Evolutionary conservation across 2,113 vertebrate genomes (phyloP).

Genomic region (Platysteira castanea): DNA sequence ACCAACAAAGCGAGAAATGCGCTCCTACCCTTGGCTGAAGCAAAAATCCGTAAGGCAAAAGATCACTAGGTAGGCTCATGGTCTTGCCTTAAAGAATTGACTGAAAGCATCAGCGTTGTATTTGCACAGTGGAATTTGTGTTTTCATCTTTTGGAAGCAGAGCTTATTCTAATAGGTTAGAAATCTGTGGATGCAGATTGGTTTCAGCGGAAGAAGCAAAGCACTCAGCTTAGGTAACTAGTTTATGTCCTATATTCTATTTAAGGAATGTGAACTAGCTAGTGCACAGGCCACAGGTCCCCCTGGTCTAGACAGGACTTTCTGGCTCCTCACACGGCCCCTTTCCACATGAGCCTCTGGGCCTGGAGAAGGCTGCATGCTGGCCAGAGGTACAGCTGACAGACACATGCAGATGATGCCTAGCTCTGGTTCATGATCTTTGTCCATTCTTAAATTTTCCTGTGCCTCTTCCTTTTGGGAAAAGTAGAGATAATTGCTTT

Average conservation of each 20-base stretch:
- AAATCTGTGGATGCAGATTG: not conserved
- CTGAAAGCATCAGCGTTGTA: not conserved
- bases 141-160: not conserved
- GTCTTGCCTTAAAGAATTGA: not conserved
- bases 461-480: not conserved
- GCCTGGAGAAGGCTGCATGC: not conserved
- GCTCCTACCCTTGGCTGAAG: not conserved
- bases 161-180: not conserved
- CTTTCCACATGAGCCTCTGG: not conserved
- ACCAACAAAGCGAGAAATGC: not conserved
- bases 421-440: not conserved
- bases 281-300: not conserved
- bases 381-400: not conserved
- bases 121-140: not conserved
- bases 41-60: not conserved
- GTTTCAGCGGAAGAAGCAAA: not conserved
- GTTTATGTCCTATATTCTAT: not conserved
- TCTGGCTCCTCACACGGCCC: not conserved
- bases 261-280: not conserved
- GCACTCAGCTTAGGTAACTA: not conserved
- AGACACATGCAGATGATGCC: rapidly evolving
- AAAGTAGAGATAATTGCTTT: not conserved
- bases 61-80: not conserved
- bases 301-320: not conserved
- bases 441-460: not conserved